Evolutionary conservation across 2,113 vertebrate genomes (phyloP), one percentile per base, ranked within the genome.

Genomic region (Xenopus laevis): DNA sequence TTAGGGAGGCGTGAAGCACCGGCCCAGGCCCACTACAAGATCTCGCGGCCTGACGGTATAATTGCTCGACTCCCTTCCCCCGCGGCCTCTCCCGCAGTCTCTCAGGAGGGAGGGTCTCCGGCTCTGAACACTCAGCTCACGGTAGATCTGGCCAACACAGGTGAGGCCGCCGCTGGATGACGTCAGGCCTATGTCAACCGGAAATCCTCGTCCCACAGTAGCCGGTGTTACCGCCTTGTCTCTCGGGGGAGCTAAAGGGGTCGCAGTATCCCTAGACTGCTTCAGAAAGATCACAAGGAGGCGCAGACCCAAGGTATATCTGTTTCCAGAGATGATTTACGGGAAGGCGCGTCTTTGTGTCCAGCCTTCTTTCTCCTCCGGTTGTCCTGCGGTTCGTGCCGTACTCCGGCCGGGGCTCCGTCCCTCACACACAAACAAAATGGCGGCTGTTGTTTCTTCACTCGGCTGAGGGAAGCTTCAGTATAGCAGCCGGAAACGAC

Each of bases 391-490:
- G 13, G 46, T 44, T 33, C 10, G 71, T 33, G 18, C 52, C n/a
- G 60, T 33, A 55, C 33, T 72, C 71, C 61, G 50, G 46, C 44
- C 47, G 20, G 58, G 71, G 46, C 86, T 84, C 30, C 82, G 79
- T 84, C 86, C 79, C 80, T 83, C 87, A 84, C 88, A 88, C 88
- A 89, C 85, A 89, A 90, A 89, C 88, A 90, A 90, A 87, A 90
- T 90, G 88, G 88, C 88, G 88, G 87, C 88, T 90, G 88, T 90
- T 90, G 88, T 90, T 89, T 88, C 87, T 90, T 84, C 81, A 57
- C 68, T 62, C 73, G 11, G 45, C 73, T 62, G 79, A 71, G 81
- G 78, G 81, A 82, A 83, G 77, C 71, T 78, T 65, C 86, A 68
- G 82, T 79, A 71, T 86, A 84, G 86, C 86, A 83, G 86, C 88